Conservation (phyloP, 1,140 invertebrate species). For the Atta colombica region DNA sequence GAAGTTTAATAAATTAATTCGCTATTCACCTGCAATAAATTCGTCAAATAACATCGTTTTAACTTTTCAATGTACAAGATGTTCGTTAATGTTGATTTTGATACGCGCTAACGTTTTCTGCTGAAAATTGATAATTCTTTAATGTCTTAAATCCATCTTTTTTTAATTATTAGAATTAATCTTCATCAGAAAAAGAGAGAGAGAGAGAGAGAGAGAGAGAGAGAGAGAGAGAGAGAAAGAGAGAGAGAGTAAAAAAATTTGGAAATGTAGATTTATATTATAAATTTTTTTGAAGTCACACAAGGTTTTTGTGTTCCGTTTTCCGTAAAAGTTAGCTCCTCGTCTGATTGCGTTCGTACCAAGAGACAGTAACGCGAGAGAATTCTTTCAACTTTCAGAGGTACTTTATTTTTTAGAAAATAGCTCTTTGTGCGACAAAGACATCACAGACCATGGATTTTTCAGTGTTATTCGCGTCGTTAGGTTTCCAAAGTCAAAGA, state of each 20-base stretch:
- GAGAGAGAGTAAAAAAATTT: not conserved
- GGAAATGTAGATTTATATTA: not conserved
- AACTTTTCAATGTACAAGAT: not conserved
- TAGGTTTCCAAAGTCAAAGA: conserved; percentile 18
- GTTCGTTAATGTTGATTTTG: not conserved
- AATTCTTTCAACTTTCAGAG: conserved; percentile 19
- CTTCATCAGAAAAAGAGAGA: not conserved
- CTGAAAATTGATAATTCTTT: conserved; percentile 6
- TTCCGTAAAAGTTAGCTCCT: not conserved
- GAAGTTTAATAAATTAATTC: conserved; percentile 32
- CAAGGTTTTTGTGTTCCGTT: not conserved
- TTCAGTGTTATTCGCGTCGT: conserved; percentile 4
- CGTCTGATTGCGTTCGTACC: not conserved
- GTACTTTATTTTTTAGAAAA: conserved; percentile 8
- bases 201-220: not conserved
- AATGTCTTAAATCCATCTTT: not conserved
- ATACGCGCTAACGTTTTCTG: not conserved
- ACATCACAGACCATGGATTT: not conserved
- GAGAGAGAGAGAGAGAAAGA: no score
- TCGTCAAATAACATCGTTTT: not conserved
- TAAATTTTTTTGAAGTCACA: not conserved
- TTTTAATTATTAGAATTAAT: not conserved
- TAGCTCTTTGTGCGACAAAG: not conserved
- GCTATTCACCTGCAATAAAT: not conserved
- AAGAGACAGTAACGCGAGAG: not conserved